Base-by-base conservation (phyloP, 2,797 vertebrate genomes). In the Discoglossus pictus region DNA sequence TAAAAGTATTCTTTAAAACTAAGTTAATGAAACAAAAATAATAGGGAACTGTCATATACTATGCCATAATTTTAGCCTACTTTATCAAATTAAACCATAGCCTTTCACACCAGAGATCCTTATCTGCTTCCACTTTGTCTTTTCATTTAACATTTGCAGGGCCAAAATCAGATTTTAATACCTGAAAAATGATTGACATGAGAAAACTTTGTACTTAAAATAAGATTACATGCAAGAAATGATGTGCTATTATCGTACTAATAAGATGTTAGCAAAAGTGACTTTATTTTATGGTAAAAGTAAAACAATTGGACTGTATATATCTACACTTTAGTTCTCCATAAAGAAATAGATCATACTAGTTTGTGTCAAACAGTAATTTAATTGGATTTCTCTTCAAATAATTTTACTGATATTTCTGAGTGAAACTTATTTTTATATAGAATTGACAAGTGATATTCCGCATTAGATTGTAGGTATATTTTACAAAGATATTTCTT, bases 11-110 rank as follows among this genome's bases (percentile, higher is more conserved):
- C 78, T 83, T 73, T 79, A 74, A 82, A 81, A 79, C 74, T 62
- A 74, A 77, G 35, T 78, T 86, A 88, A 84, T 86, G 82, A 79
- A 76, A 82, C 74, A 86, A 88, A 71, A 87, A 88, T 88, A 88
- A 88, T 87, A 77, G 86, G 79, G 73, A 86, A 79, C 75, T 82
- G 76, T 80, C 81, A 40, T 76, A 87, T 81, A 79, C 56, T 63
- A 55, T 63, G 62, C 53, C 73, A 79, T 84, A 83, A 89, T 89
- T 90, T 87, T 86, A 87, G 86, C 76, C 79, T 73, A 74, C 65
- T 86, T 88, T 83, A 62, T 61, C 80, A 86, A 85, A 86, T 83
- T 78, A 81, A 84, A 78, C 68, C 72, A 58, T 82, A 84, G 80
- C 80, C 84, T 90, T 90, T 88, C 80, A 88, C 86, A n/a, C 84